A percentile compares a stretch with the other conserved stretches of the same genome.
phyloP scores from a whole-genome alignment of 1,140 invertebrate species.

The Diploscapter pachys region DNA sequence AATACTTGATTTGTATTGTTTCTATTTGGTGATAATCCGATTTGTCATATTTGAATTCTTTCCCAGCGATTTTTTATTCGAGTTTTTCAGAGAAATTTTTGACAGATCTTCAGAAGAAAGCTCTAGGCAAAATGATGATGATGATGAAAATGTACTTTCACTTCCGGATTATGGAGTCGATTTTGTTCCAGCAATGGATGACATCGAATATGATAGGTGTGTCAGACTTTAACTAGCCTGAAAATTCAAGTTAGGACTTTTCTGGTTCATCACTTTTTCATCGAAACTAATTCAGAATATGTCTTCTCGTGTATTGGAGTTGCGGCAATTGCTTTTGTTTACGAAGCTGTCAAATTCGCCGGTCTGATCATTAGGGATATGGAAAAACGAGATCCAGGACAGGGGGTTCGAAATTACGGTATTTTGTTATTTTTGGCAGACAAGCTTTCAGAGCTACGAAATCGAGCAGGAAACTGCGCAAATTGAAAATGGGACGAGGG shows the following conservation, averaged over 20 bases:
- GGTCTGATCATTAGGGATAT: too few relatives aligned
- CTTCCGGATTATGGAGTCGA: slow-evolving; percentile 41
- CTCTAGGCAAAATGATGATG: slow-evolving; percentile 21
- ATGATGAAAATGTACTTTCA: slow-evolving; percentile 55
- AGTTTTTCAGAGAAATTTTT: neutral
- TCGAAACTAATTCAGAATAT: slow-evolving; percentile 27
- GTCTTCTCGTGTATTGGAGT: slow-evolving; percentile 37
- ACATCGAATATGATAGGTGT: slow-evolving; percentile 37
- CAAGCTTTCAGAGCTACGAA: too few relatives aligned
- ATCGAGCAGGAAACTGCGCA: too few relatives aligned
- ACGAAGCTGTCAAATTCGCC: slow-evolving; percentile 31
- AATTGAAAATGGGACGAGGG: too few relatives aligned
- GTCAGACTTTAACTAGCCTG: too few relatives aligned
- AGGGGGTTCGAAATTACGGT: too few relatives aligned
- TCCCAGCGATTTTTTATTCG: neutral
- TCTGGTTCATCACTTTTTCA: neutral
- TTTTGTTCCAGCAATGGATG: slow-evolving; percentile 44
- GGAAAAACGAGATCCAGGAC: too few relatives aligned
- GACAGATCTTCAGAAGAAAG: neutral
- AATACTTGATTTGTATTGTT: neutral
- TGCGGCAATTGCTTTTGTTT: slow-evolving; percentile 23
- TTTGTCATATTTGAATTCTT: neutral
- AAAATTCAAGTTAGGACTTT: too few relatives aligned
- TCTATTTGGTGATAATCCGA: neutral
- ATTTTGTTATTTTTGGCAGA: too few relatives aligned